Evolutionary conservation across 2,113 vertebrate genomes (phyloP).

Genomic region (Rhabdornis inornatus): DNA sequence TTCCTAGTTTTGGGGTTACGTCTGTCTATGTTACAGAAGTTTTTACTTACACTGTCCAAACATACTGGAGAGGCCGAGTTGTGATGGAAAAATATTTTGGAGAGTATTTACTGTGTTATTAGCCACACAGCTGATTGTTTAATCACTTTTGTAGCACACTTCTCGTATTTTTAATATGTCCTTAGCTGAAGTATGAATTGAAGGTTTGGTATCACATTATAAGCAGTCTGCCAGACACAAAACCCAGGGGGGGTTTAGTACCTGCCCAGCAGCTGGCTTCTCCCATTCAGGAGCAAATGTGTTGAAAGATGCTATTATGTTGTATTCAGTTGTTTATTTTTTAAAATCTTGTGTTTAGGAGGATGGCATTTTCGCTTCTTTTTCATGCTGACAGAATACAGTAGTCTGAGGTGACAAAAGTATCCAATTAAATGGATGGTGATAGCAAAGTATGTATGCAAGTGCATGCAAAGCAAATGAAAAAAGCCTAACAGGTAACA

Average conservation of each 20-base stretch:
- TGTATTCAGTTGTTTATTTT: neutral
- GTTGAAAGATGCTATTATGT: neutral
- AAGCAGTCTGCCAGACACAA: neutral
- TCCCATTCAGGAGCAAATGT: neutral
- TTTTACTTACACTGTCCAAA: neutral
- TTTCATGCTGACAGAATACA: neutral
- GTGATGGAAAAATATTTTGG: neutral
- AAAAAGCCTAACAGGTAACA: neutral
- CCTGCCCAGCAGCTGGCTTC: neutral
- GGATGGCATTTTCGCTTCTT: neutral
- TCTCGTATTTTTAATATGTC: neutral
- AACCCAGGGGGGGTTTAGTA: neutral
- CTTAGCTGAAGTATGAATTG: neutral
- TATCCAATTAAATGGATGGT: neutral
- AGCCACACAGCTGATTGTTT: accelerated
- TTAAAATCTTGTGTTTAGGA: neutral
- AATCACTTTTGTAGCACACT: neutral
- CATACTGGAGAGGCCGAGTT: neutral
- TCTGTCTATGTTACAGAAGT: neutral
- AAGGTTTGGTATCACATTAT: neutral
- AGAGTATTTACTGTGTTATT: neutral
- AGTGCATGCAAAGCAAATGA: neutral
- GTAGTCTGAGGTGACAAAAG: neutral
- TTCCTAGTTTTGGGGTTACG: neutral
- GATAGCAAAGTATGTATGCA: neutral